Evolutionary conservation across 2,888 invertebrate genomes (phyloP).

Genomic region (Nebria brevicollis): DNA sequence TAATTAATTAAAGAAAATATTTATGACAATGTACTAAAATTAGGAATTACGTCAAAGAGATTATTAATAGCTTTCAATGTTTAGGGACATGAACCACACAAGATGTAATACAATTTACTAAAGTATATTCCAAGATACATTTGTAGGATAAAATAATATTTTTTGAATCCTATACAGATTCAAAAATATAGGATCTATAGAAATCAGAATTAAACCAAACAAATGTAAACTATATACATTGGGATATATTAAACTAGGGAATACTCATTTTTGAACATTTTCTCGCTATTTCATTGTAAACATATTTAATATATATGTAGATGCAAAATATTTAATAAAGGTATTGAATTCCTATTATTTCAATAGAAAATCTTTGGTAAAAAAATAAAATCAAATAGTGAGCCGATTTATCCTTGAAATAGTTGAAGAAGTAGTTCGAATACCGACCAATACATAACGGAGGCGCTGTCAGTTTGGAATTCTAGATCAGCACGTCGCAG

Average conservation of each 20-base stretch:
- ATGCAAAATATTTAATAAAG: too few relatives aligned
- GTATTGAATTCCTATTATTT: neutral
- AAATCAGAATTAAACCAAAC: too few relatives aligned
- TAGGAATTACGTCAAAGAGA: conserved; percentile 23
- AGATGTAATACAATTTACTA: conserved; percentile 16
- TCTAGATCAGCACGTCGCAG: conserved; percentile 40
- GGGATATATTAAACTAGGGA: too few relatives aligned
- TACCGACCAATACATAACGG: conserved; percentile 34
- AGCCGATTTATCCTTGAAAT: neutral
- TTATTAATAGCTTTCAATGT: conserved; percentile 27
- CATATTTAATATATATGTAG: too few relatives aligned
- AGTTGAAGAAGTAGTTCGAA: conserved; percentile 5
- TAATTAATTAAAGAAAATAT: conserved; percentile 31
- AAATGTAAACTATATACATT: too few relatives aligned
- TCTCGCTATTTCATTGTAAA: too few relatives aligned
- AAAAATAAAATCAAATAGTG: neutral
- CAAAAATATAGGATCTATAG: too few relatives aligned
- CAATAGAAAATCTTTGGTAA: neutral
- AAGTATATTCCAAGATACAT: neutral
- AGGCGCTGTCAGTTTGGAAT: conserved; percentile 33
- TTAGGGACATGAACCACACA: conserved; percentile 27
- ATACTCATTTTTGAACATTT: too few relatives aligned
- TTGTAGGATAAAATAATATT: neutral
- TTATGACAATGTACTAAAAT: conserved; percentile 29
- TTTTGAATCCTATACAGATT: too few relatives aligned